A percentile compares a stretch with the other conserved stretches of the same genome.
Conservation (phyloP, 2,113 vertebrate species). For the Neogale vison region DNA sequence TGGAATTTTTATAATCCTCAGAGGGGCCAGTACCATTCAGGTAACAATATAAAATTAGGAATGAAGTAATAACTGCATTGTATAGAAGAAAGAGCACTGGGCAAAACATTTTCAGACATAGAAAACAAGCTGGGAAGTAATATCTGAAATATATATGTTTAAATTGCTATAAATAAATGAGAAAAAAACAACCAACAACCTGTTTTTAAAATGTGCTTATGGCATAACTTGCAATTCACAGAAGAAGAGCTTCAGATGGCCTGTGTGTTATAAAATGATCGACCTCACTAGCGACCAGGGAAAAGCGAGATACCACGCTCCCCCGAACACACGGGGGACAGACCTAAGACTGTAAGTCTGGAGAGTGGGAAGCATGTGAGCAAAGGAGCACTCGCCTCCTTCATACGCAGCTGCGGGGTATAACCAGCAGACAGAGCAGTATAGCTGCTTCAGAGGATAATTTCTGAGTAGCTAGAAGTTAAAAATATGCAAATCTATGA, state of each 20-base stretch:
- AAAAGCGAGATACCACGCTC: not conserved
- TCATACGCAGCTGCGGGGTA: rapidly evolving
- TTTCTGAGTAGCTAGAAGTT: not conserved
- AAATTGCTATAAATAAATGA: conserved; percentile 5
- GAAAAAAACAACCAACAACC: not conserved
- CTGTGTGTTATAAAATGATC: not conserved
- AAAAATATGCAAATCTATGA: not conserved
- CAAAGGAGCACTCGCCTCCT: not conserved
- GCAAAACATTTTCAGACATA: not conserved
- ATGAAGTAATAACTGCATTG: not conserved
- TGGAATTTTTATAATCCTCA: conserved; percentile 31
- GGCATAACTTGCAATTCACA: not conserved
- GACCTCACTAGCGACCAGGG: not conserved
- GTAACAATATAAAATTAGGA: conserved; percentile 5
- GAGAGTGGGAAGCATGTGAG: not conserved
- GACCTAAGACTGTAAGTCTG: not conserved
- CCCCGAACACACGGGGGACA: not conserved
- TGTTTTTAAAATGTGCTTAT: not conserved
- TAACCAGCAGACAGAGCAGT: too few relatives aligned
- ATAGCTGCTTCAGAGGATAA: not conserved
- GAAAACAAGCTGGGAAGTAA: not conserved
- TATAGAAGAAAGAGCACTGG: not conserved
- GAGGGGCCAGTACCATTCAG: not conserved
- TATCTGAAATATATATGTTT: not conserved
- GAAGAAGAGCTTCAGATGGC: not conserved